Conservation (phyloP, 2,113 vertebrate species). For the Chaenocephalus aceratus region DNA sequence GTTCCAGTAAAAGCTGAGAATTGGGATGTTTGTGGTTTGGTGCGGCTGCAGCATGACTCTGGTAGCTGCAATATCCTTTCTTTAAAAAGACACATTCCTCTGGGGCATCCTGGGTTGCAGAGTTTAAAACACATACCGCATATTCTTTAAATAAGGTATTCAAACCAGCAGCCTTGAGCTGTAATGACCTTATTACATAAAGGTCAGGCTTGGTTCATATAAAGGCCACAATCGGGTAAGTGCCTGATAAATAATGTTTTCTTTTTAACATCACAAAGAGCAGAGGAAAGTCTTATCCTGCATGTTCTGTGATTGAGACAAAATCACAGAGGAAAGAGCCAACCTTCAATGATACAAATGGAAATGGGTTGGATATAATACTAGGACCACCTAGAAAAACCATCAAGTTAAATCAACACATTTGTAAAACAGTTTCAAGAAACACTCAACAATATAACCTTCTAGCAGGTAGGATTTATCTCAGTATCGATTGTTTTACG, state of each 20-base stretch:
- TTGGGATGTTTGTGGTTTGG: conserved; percentile 26
- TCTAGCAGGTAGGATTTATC: background rate
- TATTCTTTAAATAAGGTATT: conserved; percentile 31
- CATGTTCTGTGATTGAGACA: too few relatives aligned
- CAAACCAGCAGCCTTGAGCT: conserved; percentile 16
- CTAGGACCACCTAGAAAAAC: background rate
- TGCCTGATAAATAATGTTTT: too few relatives aligned
- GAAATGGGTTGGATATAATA: background rate
- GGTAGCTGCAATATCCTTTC: conserved; percentile 59
- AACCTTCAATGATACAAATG: too few relatives aligned
- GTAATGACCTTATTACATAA: background rate
- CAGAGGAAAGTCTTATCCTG: too few relatives aligned
- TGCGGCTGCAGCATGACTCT: conserved; percentile 35
- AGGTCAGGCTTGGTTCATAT: background rate
- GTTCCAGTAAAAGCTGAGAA: background rate
- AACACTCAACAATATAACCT: background rate
- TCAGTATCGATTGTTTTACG: background rate
- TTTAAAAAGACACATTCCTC: conserved; percentile 40
- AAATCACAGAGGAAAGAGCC: too few relatives aligned
- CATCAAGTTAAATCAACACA: background rate
- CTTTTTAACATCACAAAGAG: too few relatives aligned
- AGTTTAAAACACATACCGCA: background rate
- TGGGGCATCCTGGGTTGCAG: conserved; percentile 36
- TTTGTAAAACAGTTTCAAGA: background rate
- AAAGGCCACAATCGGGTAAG: background rate